phyloP scores from a whole-genome alignment of 1,140 invertebrate genomes.

The Mamestra configurata region DNA sequence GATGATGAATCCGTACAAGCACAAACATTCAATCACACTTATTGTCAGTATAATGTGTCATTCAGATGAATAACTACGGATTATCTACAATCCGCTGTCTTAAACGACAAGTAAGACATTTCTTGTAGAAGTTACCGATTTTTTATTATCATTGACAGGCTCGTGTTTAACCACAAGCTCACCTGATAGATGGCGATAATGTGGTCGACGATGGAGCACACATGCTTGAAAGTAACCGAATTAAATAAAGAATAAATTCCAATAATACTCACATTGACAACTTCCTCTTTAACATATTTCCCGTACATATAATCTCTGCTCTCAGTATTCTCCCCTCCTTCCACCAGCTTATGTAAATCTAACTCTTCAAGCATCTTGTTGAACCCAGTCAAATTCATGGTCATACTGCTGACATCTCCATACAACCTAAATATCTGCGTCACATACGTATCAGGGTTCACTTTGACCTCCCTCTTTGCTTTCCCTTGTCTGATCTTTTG shows the following conservation, averaged over 20 bases:
- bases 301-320: conserved; percentile 70
- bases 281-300: conserved; percentile 80
- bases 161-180: too few species aligned
- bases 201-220: too few species aligned
- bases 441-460: conserved; percentile 78
- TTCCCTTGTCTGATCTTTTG: conserved; percentile 72
- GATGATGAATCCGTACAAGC: too few species aligned
- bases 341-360: conserved; percentile 88
- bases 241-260: conserved; percentile 57
- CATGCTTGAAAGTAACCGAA: too few species aligned
- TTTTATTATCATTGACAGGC: too few species aligned
- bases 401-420: conserved; percentile 88
- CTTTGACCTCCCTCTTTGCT: conserved; percentile 76
- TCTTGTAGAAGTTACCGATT: too few species aligned
- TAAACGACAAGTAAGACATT: too few species aligned
- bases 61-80: too few species aligned
- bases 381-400: conserved; percentile 90
- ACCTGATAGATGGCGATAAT: too few species aligned
- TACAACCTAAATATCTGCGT: conserved; percentile 87
- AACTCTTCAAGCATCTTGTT: conserved; percentile 90
- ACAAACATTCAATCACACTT: too few species aligned
- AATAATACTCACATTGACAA: conserved; percentile 78
- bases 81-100: too few species aligned
- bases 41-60: too few species aligned
- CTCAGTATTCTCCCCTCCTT: conserved; percentile 74